Evolutionary conservation across 2,113 vertebrate species (phyloP).

Genomic region (Hypanus sabinus): DNA sequence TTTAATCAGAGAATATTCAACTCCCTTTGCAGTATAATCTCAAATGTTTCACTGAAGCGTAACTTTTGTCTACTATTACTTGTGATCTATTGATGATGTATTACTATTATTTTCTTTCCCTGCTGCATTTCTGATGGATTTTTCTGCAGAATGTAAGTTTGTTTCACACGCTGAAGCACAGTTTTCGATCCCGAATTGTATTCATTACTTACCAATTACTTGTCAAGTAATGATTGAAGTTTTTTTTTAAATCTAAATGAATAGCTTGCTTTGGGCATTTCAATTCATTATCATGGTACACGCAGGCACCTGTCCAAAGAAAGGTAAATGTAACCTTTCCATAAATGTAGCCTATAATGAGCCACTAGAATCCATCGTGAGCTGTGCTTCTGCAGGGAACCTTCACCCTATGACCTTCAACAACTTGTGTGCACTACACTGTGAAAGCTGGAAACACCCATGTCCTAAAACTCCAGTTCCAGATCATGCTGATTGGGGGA

Average conservation of each 20-base stretch:
- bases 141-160: conserved; percentile 59
- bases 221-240: not conserved
- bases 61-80: not conserved
- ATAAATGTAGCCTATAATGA: not conserved
- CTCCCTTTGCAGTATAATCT: not conserved
- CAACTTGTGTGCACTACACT: too few species aligned
- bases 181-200: not conserved
- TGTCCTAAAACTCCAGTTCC: too few species aligned
- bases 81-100: conserved; percentile 42
- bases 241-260: not conserved
- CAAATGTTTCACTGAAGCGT: not conserved
- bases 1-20: not conserved
- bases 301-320: not conserved
- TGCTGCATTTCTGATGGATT: conserved; percentile 52
- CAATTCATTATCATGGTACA: not conserved
- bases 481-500: too few species aligned
- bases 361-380: too few species aligned
- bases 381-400: too few species aligned
- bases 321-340: not conserved
- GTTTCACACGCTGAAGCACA: not conserved
- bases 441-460: too few species aligned
- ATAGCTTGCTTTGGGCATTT: not conserved
- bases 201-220: not conserved
- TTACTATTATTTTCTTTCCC: conserved; percentile 43
- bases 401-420: too few species aligned